Base-by-base conservation (phyloP, 2,797 vertebrate species). In the Sebastiscus tertius region DNA sequence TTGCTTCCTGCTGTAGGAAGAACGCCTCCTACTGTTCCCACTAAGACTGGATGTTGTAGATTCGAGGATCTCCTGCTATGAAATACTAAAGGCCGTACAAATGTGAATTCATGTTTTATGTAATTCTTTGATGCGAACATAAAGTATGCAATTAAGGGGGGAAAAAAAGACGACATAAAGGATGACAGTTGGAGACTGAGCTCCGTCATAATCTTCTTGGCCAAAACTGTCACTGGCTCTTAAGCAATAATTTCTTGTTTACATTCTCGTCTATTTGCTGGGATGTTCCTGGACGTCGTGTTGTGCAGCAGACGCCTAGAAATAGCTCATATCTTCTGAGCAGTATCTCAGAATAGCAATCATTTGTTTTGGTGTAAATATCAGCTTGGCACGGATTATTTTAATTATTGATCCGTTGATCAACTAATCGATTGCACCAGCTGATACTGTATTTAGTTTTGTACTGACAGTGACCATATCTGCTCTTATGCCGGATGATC, bases 11-110 rank as follows among this genome's bases (percentile, higher is more conserved):
- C 82, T 85, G 82, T 66, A 67, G 62, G 66, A 81, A 64, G 67
- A 89, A 72, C 39, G 39, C 77, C 88, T 85, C 89, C 86, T 22
- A 79, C 89, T 82, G 82, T 79, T 89, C 74, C 77, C 58, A 33
- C 71, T 34, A 12, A 73, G 60, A 60, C 62, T 55, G 18, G 24
- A 46, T 82, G 65, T 74, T 1, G 27, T 34, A n/a, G 80, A 78
- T 88, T 85, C 62, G 26, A 83, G 71, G 72, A 80, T 82, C 79
- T 82, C 84, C 85, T 63, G 83, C 87, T 82, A 80, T 75, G 79
- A 86, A 80, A 84, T 27, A 75, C 74, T 36, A 63, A 83, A 83
- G 66, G 74, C 70, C 16, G 22, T 42, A 61, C 76, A 77, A 79
- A 89, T 81, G 39, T 55, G 59, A 85, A 79, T 80, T n/a, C 22